phyloP scores from a whole-genome alignment of 2,797 vertebrate species.

The Eospalax fontanierii region DNA sequence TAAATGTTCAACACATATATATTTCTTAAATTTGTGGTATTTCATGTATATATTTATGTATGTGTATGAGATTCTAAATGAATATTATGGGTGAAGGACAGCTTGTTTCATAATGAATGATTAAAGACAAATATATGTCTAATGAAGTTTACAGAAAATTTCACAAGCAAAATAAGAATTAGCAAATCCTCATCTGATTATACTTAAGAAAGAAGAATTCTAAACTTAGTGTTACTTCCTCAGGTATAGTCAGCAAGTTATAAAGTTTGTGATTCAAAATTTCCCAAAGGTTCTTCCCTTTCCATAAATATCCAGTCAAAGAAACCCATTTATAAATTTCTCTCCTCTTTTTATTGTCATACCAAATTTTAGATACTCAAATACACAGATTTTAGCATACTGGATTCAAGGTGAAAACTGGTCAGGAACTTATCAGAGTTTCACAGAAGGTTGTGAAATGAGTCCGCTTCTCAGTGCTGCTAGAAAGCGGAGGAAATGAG shows the following conservation, averaged over 20 bases:
- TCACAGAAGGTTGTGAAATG: slow-evolving; percentile 46
- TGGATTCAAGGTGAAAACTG: slow-evolving; percentile 35
- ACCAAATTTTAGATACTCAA: slow-evolving; percentile 37
- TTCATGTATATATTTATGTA: not conserved
- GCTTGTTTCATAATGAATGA: slow-evolving; percentile 39
- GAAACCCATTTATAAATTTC: slow-evolving; percentile 50
- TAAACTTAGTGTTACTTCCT: not conserved
- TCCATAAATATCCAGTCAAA: slow-evolving; percentile 34
- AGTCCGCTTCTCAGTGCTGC: not conserved
- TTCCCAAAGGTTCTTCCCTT: slow-evolving; percentile 10
- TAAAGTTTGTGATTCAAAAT: not conserved
- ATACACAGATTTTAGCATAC: not conserved
- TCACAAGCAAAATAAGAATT: slow-evolving; percentile 33
- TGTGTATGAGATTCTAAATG: not conserved
- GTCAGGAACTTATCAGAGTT: slow-evolving; percentile 40
- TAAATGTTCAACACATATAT: slow-evolving; percentile 20
- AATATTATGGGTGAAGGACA: slow-evolving; percentile 44
- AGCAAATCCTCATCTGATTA: slow-evolving; percentile 53
- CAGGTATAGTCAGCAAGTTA: slow-evolving; percentile 25
- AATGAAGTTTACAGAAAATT: slow-evolving; percentile 27
- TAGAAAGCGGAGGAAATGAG: slow-evolving; percentile 58
- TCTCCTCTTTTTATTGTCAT: slow-evolving; percentile 32
- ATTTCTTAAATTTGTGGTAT: slow-evolving; percentile 40
- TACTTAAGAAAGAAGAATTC: slow-evolving; percentile 6
- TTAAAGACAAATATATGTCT: slow-evolving; percentile 46